These are phyloP conservation scores for Thelaira solivaga DNA, from an alignment of 2,888 invertebrate genomes.

Conservation along the genomic window DNA sequence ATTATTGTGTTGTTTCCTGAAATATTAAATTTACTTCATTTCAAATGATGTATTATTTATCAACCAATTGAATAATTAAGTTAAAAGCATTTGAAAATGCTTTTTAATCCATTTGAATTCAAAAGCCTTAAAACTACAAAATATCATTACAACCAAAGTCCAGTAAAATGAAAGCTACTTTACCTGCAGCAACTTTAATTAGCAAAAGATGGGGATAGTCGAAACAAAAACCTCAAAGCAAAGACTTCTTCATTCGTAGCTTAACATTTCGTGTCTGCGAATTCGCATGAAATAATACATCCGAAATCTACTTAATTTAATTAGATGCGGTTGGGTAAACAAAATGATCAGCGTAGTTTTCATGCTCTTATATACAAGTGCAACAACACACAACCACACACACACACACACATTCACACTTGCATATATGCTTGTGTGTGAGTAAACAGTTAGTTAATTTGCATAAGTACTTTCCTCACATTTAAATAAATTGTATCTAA, in stretches of 20 bases:
- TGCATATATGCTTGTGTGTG: neutral
- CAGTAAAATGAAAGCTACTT: neutral
- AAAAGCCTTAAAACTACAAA: neutral
- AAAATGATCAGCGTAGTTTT: slow-evolving; percentile 46
- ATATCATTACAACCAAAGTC: neutral
- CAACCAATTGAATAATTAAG: neutral
- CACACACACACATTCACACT: neutral
- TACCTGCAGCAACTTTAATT: neutral
- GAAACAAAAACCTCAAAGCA: slow-evolving; percentile 26
- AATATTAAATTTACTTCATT: no score
- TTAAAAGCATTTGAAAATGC: neutral
- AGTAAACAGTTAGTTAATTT: slow-evolving; percentile 42
- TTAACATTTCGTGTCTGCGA: neutral
- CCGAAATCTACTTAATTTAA: slow-evolving; percentile 52
- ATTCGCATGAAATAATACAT: slow-evolving; percentile 22
- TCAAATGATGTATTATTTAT: no score
- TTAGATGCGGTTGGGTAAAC: slow-evolving; percentile 46
- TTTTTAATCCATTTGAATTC: neutral
- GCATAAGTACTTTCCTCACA: slow-evolving; percentile 40
- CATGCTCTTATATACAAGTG: slow-evolving; percentile 3
- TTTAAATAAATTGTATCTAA: slow-evolving; percentile 22
- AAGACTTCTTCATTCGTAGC: neutral
- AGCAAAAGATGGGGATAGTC: neutral
- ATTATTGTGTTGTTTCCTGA: no score
- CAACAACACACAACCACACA: neutral